Conservation (phyloP, 2,888 invertebrate genomes). For the Cremastinae sp. region DNA sequence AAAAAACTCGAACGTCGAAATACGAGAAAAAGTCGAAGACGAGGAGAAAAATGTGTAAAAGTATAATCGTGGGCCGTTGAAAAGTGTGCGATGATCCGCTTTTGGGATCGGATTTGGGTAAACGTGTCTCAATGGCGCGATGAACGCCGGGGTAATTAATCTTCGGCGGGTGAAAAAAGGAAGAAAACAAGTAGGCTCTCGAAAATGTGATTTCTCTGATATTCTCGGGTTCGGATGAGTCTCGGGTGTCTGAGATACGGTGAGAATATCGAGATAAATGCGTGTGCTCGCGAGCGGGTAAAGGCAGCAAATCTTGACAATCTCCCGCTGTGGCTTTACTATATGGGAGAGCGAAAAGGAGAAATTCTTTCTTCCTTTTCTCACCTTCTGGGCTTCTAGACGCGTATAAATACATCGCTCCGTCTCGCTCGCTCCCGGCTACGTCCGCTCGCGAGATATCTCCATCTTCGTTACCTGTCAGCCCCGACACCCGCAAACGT, state of each 20-base stretch:
- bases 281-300: constrained; percentile 7
- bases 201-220: constrained; percentile 27
- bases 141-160: constrained; percentile 20
- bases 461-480: constrained; percentile 55
- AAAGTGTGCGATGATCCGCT: too few species aligned
- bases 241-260: constrained; percentile 18
- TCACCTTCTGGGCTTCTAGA: constrained; percentile 25
- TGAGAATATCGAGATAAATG: constrained; percentile 8
- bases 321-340: constrained; percentile 62
- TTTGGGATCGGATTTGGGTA: neutral
- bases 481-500: constrained; percentile 57
- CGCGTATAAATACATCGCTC: neutral
- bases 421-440: constrained; percentile 15
- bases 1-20: too few species aligned
- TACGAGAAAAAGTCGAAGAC: too few species aligned
- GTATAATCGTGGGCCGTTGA: too few species aligned
- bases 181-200: neutral
- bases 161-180: neutral
- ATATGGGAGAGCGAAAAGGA: constrained; percentile 42
- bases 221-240: neutral
- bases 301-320: constrained; percentile 50
- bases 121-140: constrained; percentile 5
- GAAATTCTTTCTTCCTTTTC: constrained; percentile 35
- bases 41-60: too few species aligned
- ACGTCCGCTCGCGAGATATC: constrained; percentile 20